Percentiles rank a stretch among this genome's conserved stretches.
Conservation (phyloP, 2,888 invertebrate species). For the Papilio demoleus region DNA sequence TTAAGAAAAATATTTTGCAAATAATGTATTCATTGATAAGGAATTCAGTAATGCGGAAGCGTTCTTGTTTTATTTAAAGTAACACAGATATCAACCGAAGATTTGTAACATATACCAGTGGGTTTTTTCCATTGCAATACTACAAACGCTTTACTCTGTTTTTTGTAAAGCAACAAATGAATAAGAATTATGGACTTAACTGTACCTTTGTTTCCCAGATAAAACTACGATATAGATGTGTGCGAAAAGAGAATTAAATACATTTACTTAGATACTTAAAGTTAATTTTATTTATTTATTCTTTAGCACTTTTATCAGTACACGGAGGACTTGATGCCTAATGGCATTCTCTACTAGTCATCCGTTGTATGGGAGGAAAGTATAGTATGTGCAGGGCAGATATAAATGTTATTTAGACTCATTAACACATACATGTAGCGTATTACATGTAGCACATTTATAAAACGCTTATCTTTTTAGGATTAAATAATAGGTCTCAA, state of each 20-base stretch:
- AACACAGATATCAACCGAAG: conserved; percentile 5
- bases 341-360: no score
- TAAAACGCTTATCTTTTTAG: neutral
- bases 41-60: conserved; percentile 27
- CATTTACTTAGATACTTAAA: no score
- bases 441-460: no score
- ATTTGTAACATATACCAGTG: conserved; percentile 3
- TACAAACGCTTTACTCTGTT: conserved; percentile 38
- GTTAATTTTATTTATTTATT: no score
- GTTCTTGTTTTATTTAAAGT: conserved; percentile 20
- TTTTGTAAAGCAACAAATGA: conserved; percentile 36
- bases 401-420: no score
- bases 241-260: neutral
- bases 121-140: conserved; percentile 42
- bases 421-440: neutral
- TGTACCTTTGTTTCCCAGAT: conserved; percentile 28
- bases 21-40: conserved; percentile 32
- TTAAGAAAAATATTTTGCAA: conserved; percentile 9
- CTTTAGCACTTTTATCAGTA: no score
- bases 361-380: no score
- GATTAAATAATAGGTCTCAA: neutral
- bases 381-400: no score
- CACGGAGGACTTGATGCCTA: no score
- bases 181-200: conserved; percentile 16
- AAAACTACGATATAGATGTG: neutral